These are phyloP conservation scores for human (Homo sapiens) DNA, from an alignment of 2,113 vertebrate species.

Conservation along the genomic window DNA sequence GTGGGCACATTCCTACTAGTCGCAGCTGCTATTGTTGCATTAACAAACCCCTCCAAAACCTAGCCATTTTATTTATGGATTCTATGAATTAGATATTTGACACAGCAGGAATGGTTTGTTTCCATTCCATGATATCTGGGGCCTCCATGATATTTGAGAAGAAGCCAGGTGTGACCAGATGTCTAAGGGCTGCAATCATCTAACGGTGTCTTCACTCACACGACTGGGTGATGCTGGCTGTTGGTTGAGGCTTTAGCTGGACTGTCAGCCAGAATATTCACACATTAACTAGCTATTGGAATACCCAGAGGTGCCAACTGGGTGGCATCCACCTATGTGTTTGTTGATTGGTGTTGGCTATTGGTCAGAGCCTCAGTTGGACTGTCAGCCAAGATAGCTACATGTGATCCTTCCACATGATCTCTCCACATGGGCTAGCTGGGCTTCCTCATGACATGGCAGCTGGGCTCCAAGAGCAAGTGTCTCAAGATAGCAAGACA, in stretches of 20 bases:
- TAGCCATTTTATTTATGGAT: not conserved
- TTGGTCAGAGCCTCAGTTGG: not conserved
- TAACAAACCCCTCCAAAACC: not conserved
- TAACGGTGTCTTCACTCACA: not conserved
- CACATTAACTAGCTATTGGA: not conserved
- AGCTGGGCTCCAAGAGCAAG: not conserved
- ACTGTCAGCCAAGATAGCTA: not conserved
- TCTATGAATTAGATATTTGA: not conserved
- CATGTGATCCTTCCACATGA: not conserved
- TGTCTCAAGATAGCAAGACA: not conserved
- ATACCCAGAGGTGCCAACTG: not conserved
- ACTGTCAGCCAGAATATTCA: not conserved
- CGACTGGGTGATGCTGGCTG: not conserved
- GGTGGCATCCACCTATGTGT: not conserved
- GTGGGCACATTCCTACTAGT: not conserved
- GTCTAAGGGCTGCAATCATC: not conserved
- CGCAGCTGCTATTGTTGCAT: too few species aligned
- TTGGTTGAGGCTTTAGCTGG: not conserved
- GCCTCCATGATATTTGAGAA: not conserved
- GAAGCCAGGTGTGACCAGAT: not conserved
- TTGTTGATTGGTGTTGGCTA: not conserved
- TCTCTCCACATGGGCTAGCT: not conserved
- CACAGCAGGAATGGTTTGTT: not conserved
- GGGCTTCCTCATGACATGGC: not conserved
- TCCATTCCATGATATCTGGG: not conserved